Evolutionary conservation across 2,888 invertebrate species (phyloP).

Genomic region (Nemurella pictetii): DNA sequence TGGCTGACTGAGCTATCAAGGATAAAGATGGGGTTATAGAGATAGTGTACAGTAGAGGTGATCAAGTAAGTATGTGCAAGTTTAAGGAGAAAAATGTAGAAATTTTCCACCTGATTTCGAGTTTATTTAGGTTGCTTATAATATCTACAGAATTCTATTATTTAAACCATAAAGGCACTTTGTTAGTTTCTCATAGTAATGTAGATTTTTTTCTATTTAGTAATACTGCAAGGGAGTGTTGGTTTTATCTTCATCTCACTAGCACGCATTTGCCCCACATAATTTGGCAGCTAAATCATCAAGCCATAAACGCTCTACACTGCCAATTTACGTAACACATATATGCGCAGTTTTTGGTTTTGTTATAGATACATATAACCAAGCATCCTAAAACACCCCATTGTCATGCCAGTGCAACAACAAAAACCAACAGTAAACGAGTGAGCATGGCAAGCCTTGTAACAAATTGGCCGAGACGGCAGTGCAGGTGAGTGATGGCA

Average conservation of each 20-base stretch:
- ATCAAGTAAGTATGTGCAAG: slow-evolving; percentile 23
- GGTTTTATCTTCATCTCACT: background rate
- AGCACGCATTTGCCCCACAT: background rate
- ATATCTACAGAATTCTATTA: slow-evolving; percentile 22
- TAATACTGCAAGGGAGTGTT: background rate
- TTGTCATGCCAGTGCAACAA: slow-evolving; percentile 21
- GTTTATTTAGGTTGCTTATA: background rate
- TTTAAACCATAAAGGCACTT: slow-evolving; percentile 10
- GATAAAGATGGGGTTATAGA: slow-evolving; percentile 29
- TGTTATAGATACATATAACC: background rate
- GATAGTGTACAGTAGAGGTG: slow-evolving; percentile 32
- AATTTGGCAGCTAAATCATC: background rate
- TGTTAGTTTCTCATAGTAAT: background rate
- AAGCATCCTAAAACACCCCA: slow-evolving; percentile 20
- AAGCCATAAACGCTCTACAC: background rate
- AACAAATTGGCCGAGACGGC: background rate
- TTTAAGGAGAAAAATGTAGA: slow-evolving; percentile 1
- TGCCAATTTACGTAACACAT: slow-evolving; percentile 5
- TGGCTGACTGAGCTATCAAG: slow-evolving; percentile 28
- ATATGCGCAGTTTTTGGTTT: background rate
- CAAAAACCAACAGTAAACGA: background rate
- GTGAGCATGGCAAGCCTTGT: slow-evolving; percentile 17
- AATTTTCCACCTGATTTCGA: background rate
- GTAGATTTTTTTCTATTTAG: background rate
- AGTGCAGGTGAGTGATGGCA: slow-evolving; percentile 29